Evolutionary conservation across 2,113 vertebrate species (phyloP).

Genomic region (Tichodroma muraria): DNA sequence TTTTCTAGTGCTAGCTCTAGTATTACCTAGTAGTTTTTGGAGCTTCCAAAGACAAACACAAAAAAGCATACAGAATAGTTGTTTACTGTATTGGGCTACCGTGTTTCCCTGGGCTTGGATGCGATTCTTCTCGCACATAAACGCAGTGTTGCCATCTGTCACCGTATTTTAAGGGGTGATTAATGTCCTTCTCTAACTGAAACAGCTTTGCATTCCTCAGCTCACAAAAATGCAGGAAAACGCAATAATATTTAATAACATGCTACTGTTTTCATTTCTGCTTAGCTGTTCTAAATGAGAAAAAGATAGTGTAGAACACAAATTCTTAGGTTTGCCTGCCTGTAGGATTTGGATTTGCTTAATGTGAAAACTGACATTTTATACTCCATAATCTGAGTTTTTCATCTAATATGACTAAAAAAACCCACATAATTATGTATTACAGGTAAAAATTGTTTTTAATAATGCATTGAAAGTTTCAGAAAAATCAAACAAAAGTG

Average conservation of each 20-base stretch:
- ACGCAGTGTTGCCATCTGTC: neutral
- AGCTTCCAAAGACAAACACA: neutral
- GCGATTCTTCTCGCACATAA: neutral
- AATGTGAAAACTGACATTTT: neutral
- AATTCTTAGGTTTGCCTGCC: neutral
- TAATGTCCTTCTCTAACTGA: neutral
- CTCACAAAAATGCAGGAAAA: neutral
- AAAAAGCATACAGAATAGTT: neutral
- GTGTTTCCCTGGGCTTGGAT: neutral
- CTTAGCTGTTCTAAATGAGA: neutral
- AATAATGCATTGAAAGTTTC: neutral
- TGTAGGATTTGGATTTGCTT: neutral
- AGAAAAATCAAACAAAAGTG: neutral
- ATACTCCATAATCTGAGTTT: neutral
- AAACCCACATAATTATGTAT: rapidly evolving
- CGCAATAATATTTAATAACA: neutral
- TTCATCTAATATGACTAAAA: neutral
- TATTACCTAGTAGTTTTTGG: neutral
- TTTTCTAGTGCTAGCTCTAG: neutral
- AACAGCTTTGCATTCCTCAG: neutral
- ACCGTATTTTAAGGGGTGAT: neutral
- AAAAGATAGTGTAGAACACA: neutral
- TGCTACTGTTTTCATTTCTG: neutral
- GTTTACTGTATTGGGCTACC: neutral
- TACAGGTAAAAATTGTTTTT: neutral